A percentile compares a stretch with the other conserved stretches of the same genome.
phyloP scores from a whole-genome alignment of 2,888 invertebrate species.

The Masnerella sp. region DNA sequence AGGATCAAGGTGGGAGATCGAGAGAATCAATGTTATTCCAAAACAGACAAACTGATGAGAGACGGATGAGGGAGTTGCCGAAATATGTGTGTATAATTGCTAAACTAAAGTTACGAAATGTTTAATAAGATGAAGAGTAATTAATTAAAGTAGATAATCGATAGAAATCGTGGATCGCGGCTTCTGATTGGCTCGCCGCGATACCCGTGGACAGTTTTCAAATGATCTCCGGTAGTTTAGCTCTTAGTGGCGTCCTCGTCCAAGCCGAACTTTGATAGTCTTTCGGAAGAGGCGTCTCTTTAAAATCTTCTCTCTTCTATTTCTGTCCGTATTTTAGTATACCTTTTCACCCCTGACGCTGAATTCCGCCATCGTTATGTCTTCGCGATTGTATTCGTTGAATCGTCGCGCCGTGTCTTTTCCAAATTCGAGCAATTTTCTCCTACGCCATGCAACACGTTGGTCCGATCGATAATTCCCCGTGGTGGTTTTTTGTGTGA shows the following conservation, averaged over 20 bases:
- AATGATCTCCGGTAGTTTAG: slow-evolving; percentile 78
- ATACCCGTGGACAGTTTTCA: slow-evolving; percentile 77
- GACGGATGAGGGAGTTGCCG: slow-evolving; percentile 64
- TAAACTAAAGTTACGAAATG: slow-evolving; percentile 71
- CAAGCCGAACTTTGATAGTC: slow-evolving; percentile 66
- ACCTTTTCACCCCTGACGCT: slow-evolving; percentile 33
- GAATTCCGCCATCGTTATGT: too few species aligned
- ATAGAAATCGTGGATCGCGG: slow-evolving; percentile 76
- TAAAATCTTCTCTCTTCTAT: slow-evolving; percentile 63
- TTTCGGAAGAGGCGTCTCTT: slow-evolving; percentile 66
- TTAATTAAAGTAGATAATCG: slow-evolving; percentile 77
- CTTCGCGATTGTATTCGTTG: slow-evolving; percentile 3
- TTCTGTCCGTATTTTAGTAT: slow-evolving; percentile 58
- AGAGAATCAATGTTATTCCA: slow-evolving; percentile 63
- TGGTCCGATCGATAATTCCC: slow-evolving; percentile 56
- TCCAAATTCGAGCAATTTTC: slow-evolving; percentile 42
- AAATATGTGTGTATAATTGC: slow-evolving; percentile 70
- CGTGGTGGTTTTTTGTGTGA: slow-evolving; percentile 29
- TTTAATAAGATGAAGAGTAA: slow-evolving; percentile 73
- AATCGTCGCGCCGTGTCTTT: too few species aligned
- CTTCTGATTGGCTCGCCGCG: slow-evolving; percentile 77
- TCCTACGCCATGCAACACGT: slow-evolving; percentile 34
- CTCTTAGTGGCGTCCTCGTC: slow-evolving; percentile 75
- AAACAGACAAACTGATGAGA: slow-evolving; percentile 44
- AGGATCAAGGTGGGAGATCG: slow-evolving; percentile 58